A percentile compares a stretch with the other conserved stretches of the same genome.
Evolutionary conservation across 2,888 invertebrate species (phyloP).

Genomic region (Coremacera marginata): DNA sequence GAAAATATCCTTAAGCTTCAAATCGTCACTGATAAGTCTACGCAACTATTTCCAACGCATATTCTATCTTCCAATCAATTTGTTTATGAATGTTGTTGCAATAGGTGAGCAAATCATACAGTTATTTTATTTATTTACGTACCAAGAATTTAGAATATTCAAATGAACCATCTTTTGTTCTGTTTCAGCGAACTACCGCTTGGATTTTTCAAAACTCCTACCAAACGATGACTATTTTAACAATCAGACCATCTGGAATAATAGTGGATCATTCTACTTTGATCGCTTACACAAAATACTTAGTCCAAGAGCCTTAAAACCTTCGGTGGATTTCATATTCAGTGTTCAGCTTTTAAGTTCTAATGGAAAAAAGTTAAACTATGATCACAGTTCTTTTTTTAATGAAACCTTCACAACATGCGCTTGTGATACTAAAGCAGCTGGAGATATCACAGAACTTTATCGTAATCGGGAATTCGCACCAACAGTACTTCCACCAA

Average conservation of each 20-base stretch:
- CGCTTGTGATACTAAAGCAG: conserved; percentile 29
- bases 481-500: conserved; percentile 13
- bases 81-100: conserved; percentile 66
- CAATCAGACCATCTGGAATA: conserved; percentile 37
- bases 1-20: conserved; percentile 69
- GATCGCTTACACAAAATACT: conserved; percentile 51
- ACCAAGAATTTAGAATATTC: not conserved
- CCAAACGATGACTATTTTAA: conserved; percentile 54
- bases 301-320: conserved; percentile 51
- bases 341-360: conserved; percentile 52
- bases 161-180: not conserved
- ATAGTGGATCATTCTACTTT: conserved; percentile 53
- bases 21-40: conserved; percentile 68
- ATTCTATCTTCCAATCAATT: conserved; percentile 69
- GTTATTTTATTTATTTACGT: not conserved
- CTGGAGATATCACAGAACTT: conserved; percentile 38
- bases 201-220: conserved; percentile 57
- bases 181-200: conserved; percentile 56
- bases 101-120: conserved; percentile 58
- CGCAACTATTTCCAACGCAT: conserved; percentile 69
- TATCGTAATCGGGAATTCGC: conserved; percentile 38
- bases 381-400: not conserved
- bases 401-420: conserved; percentile 31
- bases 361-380: conserved; percentile 36
- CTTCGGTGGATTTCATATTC: conserved; percentile 59